Percentiles rank a stretch among this genome's conserved stretches.
phyloP scores from a whole-genome alignment of 2,888 invertebrate species.

The Schizotus pectinicornis region DNA sequence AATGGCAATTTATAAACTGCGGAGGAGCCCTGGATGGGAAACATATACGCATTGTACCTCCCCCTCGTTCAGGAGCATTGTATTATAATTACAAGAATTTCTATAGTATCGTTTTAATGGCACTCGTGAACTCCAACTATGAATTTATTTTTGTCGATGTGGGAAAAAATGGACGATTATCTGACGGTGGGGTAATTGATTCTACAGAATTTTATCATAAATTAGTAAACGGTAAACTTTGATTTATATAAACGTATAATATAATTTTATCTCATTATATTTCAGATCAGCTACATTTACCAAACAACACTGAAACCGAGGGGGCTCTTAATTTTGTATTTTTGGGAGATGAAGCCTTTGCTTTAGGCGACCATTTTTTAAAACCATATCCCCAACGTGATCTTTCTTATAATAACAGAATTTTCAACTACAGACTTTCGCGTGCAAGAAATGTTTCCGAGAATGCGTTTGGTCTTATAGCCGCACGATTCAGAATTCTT shows the following conservation, averaged over 20 bases:
- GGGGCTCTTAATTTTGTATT: constrained; percentile 32
- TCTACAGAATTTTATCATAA: constrained; percentile 23
- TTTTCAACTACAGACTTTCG: not conserved
- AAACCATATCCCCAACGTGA: constrained; percentile 38
- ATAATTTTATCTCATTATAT: no score
- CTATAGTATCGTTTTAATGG: constrained; percentile 35
- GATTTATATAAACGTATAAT: no score
- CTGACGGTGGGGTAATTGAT: constrained; percentile 37
- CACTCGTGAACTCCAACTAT: constrained; percentile 38
- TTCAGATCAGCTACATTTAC: constrained; percentile 3
- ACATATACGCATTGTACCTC: constrained; percentile 27
- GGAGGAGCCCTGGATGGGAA: constrained; percentile 35
- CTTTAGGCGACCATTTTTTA: constrained; percentile 32
- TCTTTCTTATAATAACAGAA: not conserved
- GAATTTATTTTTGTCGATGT: constrained; percentile 36
- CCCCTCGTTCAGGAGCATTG: constrained; percentile 33
- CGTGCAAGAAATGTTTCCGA: no score
- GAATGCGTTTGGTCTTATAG: not conserved
- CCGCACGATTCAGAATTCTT: constrained; percentile 28
- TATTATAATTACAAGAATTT: constrained; percentile 39
- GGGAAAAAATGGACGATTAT: constrained; percentile 28
- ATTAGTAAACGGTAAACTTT: not conserved
- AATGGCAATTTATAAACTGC: constrained; percentile 35
- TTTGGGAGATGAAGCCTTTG: constrained; percentile 34
- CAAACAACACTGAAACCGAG: constrained; percentile 15